These are phyloP conservation scores for Trissolcus japonicus DNA, from an alignment of 2,888 invertebrate genomes.

Conservation along the genomic window DNA sequence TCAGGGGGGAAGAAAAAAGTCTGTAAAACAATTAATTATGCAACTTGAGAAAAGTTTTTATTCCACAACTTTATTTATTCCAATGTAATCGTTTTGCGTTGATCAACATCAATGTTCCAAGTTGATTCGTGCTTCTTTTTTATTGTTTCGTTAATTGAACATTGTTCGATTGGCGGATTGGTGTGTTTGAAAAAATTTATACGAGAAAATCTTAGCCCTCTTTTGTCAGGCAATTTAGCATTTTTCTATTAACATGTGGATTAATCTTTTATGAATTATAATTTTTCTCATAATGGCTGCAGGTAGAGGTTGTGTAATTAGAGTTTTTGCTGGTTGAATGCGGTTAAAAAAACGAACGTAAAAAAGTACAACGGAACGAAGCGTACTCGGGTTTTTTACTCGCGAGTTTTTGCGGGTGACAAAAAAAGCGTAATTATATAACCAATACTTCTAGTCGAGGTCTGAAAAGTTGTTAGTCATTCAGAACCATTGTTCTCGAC, in stretches of 20 bases:
- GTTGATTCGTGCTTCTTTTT: background rate
- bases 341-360: conserved; percentile 19
- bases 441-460: conserved; percentile 33
- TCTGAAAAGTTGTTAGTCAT: conserved; percentile 44
- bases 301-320: conserved; percentile 51
- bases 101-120: background rate
- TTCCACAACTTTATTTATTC: background rate
- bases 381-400: conserved; percentile 39
- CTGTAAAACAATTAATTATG: conserved; percentile 52
- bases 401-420: conserved; percentile 14
- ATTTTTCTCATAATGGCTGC: conserved; percentile 40
- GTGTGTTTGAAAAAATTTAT: background rate
- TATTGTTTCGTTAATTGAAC: no score
- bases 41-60: conserved; percentile 26
- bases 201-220: background rate
- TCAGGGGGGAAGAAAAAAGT: conserved; percentile 18
- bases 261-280: conserved; percentile 51
- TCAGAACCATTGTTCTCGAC: conserved; percentile 19
- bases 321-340: conserved; percentile 34
- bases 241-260: conserved; percentile 41
- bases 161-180: background rate
- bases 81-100: conserved; percentile 2
- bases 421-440: conserved; percentile 50
- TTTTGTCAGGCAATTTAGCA: conserved; percentile 40
- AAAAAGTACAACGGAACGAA: conserved; percentile 43